Conservation (phyloP, 2,113 vertebrate genomes). For the Poeciliopsis prolifica region DNA sequence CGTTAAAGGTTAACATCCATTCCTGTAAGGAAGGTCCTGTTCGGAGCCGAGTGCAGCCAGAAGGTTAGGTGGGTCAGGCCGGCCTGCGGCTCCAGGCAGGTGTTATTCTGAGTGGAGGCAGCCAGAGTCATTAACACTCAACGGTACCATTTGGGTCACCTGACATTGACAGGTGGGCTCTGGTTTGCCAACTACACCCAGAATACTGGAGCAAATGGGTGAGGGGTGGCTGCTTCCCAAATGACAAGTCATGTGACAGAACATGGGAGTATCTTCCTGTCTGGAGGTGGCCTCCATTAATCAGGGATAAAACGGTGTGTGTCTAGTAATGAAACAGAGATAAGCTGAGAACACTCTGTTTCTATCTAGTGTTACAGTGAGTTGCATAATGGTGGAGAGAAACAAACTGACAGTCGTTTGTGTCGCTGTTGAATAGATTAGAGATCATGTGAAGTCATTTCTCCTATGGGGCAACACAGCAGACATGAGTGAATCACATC, state of each 20-base stretch:
- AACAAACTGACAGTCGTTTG: neutral
- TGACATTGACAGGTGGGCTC: conserved; percentile 70
- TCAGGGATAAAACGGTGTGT: neutral
- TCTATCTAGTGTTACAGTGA: neutral
- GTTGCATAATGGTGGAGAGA: neutral
- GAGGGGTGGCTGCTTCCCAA: conserved; percentile 2
- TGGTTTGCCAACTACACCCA: conserved; percentile 21
- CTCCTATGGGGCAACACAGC: conserved; percentile 31
- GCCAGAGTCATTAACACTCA: conserved; percentile 25
- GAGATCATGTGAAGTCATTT: neutral
- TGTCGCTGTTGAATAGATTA: neutral
- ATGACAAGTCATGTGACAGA: conserved; percentile 9
- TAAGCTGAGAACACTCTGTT: neutral
- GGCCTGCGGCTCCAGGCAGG: conserved; percentile 15
- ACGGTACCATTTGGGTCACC: conserved; percentile 47
- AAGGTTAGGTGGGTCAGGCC: conserved; percentile 22
- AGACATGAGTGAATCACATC: conserved; percentile 65
- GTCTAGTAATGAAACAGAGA: neutral
- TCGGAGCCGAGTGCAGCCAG: neutral
- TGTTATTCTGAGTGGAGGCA: too few species aligned
- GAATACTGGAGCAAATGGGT: conserved; percentile 28
- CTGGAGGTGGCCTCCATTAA: neutral
- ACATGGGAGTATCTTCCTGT: neutral
- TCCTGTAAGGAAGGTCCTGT: neutral
- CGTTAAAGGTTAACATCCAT: neutral